These are phyloP conservation scores for Alligator mississippiensis DNA, from an alignment of 2,113 vertebrate species.

Conservation along the genomic window DNA sequence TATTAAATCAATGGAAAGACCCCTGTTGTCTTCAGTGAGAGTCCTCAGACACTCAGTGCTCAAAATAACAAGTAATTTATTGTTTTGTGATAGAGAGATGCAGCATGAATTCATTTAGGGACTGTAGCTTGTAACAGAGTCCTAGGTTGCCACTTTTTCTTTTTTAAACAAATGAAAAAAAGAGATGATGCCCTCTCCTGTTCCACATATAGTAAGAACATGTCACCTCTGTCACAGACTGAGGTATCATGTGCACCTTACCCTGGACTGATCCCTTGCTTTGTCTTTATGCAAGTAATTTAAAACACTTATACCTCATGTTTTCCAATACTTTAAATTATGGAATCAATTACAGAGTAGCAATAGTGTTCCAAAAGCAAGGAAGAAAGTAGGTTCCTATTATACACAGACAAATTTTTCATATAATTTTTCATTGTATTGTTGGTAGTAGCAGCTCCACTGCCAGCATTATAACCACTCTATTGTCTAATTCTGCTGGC, in stretches of 20 bases:
- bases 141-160: background rate
- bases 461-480: background rate
- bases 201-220: background rate
- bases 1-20: constrained; percentile 26
- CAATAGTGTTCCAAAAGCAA: background rate
- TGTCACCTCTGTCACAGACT: constrained; percentile 23
- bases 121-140: background rate
- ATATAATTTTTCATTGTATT: background rate
- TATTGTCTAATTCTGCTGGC: background rate
- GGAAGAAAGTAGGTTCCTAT: background rate
- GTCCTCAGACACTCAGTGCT: background rate
- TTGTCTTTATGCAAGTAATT: background rate
- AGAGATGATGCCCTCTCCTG: background rate
- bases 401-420: background rate
- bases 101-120: background rate
- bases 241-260: background rate
- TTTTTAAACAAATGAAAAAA: constrained; percentile 52
- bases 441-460: background rate
- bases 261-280: background rate
- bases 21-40: background rate
- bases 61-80: constrained; percentile 14
- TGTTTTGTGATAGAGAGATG: background rate
- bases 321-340: background rate
- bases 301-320: background rate
- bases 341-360: background rate